Evolutionary conservation across 2,888 invertebrate species (phyloP), one percentile per base, ranked within the genome.

Genomic region (Dicranocentrus wangi): DNA sequence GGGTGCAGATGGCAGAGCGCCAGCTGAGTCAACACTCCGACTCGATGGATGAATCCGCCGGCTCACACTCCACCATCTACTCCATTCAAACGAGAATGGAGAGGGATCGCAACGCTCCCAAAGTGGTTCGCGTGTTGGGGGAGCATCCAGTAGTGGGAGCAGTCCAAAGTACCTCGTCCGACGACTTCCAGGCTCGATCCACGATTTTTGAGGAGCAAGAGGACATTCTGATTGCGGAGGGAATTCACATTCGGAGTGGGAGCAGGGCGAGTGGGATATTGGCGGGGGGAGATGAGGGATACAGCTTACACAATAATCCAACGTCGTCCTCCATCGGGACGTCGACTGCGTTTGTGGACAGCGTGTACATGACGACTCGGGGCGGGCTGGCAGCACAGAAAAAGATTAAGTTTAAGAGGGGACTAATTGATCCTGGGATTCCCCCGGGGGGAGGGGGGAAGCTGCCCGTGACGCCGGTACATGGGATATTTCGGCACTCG

Each of bases 21-120:
- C 83, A 83, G 63, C 63, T 71, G 13, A 69, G 70, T 61, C 69
- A 66, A 27, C 68, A 73, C 32, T 77, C 70, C 25, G 77, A 77
- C 28, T 77, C 82, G 13, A 21, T 70, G 61, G 73, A 76, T 25
- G 83, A 71, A 55, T 55, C 77, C 21, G 47, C 70, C 17, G 60
- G 72, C 23, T 28, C 47, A 17, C 70, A 72, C 60, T 68, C 83
- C 2, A 82, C 84, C 28, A 84, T 86, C 25, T 86, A 84, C 82
- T 86, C 86, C 3, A 85, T 86, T 47, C 86, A 86, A 51, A 84
- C 81, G n/a, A 82, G 85, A 51, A 69, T 86, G 43, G 83, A 85
- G 55, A 71, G 66, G 60, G 77, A 77, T 51, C 32, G 75, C 68
- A 79, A 72, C 65, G 82, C 81, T 3, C 82, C 85, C 17, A 85